A percentile compares a stretch with the other conserved stretches of the same genome.
phyloP scores from a whole-genome alignment of 2,113 vertebrate genomes.

The Hippopotamus amphibius region DNA sequence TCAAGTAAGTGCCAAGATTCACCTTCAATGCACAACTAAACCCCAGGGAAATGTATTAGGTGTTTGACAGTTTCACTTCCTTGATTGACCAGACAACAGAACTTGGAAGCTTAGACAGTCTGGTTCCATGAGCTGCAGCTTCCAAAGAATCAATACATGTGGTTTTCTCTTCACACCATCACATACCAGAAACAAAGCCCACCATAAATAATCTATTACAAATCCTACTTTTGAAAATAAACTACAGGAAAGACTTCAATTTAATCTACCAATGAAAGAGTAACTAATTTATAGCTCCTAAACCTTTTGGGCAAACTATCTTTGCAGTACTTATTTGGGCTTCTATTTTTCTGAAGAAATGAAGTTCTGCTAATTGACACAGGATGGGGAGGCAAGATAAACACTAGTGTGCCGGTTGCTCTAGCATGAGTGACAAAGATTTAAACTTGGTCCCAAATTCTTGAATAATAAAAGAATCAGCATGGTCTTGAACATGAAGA shows the following conservation, averaged over 20 bases:
- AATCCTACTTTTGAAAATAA: background rate
- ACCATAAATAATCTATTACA: background rate
- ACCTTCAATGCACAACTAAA: background rate
- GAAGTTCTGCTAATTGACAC: background rate
- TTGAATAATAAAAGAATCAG: background rate
- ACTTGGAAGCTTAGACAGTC: background rate
- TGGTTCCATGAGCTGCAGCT: background rate
- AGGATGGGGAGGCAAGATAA: background rate
- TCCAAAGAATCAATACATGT: background rate
- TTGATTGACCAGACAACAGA: background rate
- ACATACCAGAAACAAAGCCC: background rate
- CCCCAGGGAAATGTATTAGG: background rate
- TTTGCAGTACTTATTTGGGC: background rate
- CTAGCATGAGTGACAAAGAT: background rate
- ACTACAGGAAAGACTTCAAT: background rate
- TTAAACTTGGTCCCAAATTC: background rate
- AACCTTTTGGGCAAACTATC: background rate
- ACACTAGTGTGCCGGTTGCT: accelerated
- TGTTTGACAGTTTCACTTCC: background rate
- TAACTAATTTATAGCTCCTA: background rate
- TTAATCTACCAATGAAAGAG: background rate
- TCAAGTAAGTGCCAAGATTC: background rate
- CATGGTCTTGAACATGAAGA: background rate
- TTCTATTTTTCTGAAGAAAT: background rate
- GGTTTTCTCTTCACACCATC: background rate